phyloP scores from a whole-genome alignment of 1,140 invertebrate genomes.

The Sitodiplosis mosellana region DNA sequence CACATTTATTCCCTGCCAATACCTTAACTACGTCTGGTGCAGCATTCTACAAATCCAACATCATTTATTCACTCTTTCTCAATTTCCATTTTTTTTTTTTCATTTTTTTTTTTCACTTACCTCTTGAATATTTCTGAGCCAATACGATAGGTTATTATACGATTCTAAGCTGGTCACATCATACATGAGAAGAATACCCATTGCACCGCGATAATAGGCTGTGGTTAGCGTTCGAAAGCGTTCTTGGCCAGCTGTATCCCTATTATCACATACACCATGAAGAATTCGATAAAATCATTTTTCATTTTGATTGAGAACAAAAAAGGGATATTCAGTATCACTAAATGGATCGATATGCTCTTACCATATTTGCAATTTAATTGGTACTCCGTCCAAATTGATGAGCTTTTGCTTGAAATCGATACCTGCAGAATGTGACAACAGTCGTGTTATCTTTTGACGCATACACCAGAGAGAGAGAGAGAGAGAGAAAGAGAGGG shows the following conservation, averaged over 20 bases:
- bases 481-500: not conserved
- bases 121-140: slow-evolving; percentile 73
- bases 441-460: too few relatives aligned
- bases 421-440: slow-evolving; percentile 58
- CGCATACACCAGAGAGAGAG: not conserved
- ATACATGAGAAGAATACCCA: slow-evolving; percentile 75
- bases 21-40: slow-evolving; percentile 71
- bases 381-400: slow-evolving; percentile 62
- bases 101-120: slow-evolving; percentile 25
- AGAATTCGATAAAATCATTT: too few relatives aligned
- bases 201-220: slow-evolving; percentile 69
- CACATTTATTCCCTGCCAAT: slow-evolving; percentile 69
- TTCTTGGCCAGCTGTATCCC: slow-evolving; percentile 25
- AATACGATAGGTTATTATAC: slow-evolving; percentile 71
- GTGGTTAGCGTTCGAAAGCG: slow-evolving; percentile 67
- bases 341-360: too few relatives aligned
- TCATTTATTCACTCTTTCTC: too few relatives aligned
- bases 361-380: slow-evolving; percentile 80
- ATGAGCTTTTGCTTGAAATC: slow-evolving; percentile 85
- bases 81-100: slow-evolving; percentile 3
- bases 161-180: slow-evolving; percentile 73
- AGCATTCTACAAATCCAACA: slow-evolving; percentile 48
- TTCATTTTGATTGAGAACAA: too few relatives aligned
- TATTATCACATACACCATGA: too few relatives aligned
- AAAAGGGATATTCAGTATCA: too few relatives aligned